Evolutionary conservation across 2,888 invertebrate genomes (phyloP), one percentile per base, ranked within the genome.

Genomic region (Lithodes maja): DNA sequence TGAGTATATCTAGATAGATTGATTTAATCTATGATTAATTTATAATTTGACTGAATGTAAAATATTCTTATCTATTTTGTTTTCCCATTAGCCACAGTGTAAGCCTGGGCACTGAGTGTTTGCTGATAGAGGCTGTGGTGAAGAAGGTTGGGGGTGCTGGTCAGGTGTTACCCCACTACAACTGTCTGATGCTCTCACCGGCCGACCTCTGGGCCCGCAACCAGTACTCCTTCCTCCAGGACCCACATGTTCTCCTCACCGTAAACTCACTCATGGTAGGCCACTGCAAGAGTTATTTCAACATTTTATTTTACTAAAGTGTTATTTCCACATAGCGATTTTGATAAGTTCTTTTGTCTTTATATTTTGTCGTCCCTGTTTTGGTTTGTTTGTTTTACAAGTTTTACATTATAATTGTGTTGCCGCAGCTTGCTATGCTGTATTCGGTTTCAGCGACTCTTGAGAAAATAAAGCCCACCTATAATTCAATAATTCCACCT

Each of bases 201-300:
- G 98, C 98, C 3, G 98, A 98, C 94, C 95, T 99, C 89, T 99
- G 99, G 99, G 96, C 96, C 92, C 96, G 97, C 93, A 97, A 97
- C 93, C 94, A 96, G 55, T 96, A 97, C 93, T 95, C 96, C 75
- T 98, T 97, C 93, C 95, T 96, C 84, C 95, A 96, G 92, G 98
- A 98, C 93, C 90, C 87, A 12, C 83, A 89, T 68, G 90, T 91
- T 50, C 82, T 91, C 7, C 78, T 83, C 17, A 91, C 91, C 52
- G 88, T 91, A 17, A 91, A 91, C 52, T 91, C 91, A 3, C 85
- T 91, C 3, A 91, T 88, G 90, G 91, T 91, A 52, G 68, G 89
- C 33, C 33, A 33, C 33, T 33, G 33, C 33, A 33, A 33, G 33
- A 33, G 33, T 33, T 33, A 33, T 33, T 33, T 33, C 33, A 33